phyloP scores from a whole-genome alignment of 2,113 vertebrate species.

The Tautogolabrus adspersus region DNA sequence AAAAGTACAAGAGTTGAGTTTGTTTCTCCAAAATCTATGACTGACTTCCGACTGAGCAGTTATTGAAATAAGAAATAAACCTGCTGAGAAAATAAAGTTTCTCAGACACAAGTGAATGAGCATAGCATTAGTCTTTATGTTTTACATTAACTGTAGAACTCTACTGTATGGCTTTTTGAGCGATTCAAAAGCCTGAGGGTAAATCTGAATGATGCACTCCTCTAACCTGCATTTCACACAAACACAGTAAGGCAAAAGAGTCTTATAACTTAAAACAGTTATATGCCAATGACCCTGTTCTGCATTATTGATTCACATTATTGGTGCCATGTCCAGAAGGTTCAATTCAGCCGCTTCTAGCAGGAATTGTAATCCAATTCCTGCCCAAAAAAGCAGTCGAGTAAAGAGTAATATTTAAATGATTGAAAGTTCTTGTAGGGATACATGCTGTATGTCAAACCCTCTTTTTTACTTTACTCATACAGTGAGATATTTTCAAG shows the following conservation, averaged over 20 bases:
- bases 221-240: neutral
- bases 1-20: neutral
- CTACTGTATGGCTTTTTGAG: neutral
- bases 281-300: neutral
- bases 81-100: neutral
- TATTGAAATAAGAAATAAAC: neutral
- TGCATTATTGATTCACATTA: neutral
- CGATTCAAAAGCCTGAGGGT: no score
- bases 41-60: neutral
- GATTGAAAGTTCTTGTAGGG: no score
- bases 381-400: no score
- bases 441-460: no score
- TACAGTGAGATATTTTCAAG: no score
- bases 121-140: neutral
- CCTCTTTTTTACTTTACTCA: no score
- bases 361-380: no score
- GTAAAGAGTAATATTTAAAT: no score
- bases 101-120: neutral
- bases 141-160: neutral
- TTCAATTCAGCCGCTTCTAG: no score
- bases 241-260: neutral
- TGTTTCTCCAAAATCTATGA: neutral
- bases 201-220: no score
- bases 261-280: no score
- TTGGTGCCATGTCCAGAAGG: no score